Evolutionary conservation across 1,140 invertebrate genomes (phyloP).

Genomic region (Rhyacophila brunnea): DNA sequence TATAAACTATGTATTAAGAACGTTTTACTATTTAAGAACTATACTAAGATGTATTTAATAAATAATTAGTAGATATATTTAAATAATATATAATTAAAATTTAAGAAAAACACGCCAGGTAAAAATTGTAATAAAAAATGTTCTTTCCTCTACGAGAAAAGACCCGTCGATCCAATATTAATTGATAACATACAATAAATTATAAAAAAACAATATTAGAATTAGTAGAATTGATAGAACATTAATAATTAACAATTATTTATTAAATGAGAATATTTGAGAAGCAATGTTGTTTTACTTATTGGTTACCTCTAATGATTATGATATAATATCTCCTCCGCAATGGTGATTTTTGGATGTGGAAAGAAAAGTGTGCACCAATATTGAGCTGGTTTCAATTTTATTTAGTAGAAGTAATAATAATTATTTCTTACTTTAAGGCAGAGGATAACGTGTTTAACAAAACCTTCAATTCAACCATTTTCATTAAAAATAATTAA

Average conservation of each 20-base stretch:
- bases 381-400: no score
- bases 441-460: no score
- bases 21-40: conserved; percentile 4
- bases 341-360: no score
- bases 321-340: no score
- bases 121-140: conserved; percentile 11
- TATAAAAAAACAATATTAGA: conserved; percentile 35
- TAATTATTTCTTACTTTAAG: no score
- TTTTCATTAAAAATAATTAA: no score
- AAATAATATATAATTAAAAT: conserved; percentile 1
- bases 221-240: conserved; percentile 32
- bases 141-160: conserved; percentile 34
- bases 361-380: no score
- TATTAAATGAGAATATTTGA: conserved; percentile 37
- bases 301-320: no score
- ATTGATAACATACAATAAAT: conserved; percentile 29
- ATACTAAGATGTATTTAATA: conserved; percentile 14
- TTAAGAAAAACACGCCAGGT: neutral
- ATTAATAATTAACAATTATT: conserved; percentile 36
- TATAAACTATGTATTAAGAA: conserved; percentile 14
- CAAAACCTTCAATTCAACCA: no score
- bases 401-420: no score
- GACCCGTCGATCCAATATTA: conserved; percentile 26
- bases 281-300: conserved; percentile 3
- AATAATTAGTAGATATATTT: conserved; percentile 9